Evolutionary conservation across 2,113 vertebrate genomes (phyloP).

Genomic region (Clarias gariepinus): DNA sequence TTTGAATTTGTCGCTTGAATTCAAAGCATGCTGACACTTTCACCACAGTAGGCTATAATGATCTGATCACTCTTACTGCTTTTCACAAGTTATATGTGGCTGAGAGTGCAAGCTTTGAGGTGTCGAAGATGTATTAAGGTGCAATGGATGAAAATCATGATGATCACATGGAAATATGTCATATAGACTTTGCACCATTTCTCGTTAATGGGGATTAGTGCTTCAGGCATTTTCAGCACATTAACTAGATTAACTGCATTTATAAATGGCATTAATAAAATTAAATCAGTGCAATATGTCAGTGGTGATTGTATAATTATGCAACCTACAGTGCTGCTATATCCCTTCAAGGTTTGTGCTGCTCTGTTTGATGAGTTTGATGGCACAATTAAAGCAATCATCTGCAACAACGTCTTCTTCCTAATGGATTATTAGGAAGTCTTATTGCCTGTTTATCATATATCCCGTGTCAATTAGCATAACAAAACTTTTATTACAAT

Average conservation of each 20-base stretch:
- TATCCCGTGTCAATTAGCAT: background rate
- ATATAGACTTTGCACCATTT: slow-evolving; percentile 29
- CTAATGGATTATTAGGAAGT: background rate
- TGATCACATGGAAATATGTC: slow-evolving; percentile 14
- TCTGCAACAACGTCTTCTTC: slow-evolving; percentile 7
- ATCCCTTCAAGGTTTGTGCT: slow-evolving; percentile 33
- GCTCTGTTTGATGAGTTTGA: background rate
- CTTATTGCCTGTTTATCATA: background rate
- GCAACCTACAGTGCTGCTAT: slow-evolving; percentile 18
- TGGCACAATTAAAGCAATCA: slow-evolving; percentile 19
- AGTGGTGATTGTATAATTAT: slow-evolving; percentile 39
- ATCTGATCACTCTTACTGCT: background rate
- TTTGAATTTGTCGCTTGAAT: slow-evolving; percentile 31
- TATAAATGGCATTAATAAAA: slow-evolving; percentile 46
- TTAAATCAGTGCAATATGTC: slow-evolving; percentile 41
- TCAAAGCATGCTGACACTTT: slow-evolving; percentile 19
- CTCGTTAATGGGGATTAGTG: slow-evolving; percentile 38
- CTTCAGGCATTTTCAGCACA: slow-evolving; percentile 44
- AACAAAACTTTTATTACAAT: background rate
- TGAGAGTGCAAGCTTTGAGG: background rate
- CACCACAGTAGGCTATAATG: slow-evolving; percentile 13
- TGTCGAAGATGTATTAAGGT: background rate
- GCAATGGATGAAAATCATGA: background rate
- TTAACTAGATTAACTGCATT: slow-evolving; percentile 40
- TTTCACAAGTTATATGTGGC: background rate